A percentile compares a stretch with the other conserved stretches of the same genome.
phyloP scores from a whole-genome alignment of 2,113 vertebrate genomes.

The Charadrius vociferus region DNA sequence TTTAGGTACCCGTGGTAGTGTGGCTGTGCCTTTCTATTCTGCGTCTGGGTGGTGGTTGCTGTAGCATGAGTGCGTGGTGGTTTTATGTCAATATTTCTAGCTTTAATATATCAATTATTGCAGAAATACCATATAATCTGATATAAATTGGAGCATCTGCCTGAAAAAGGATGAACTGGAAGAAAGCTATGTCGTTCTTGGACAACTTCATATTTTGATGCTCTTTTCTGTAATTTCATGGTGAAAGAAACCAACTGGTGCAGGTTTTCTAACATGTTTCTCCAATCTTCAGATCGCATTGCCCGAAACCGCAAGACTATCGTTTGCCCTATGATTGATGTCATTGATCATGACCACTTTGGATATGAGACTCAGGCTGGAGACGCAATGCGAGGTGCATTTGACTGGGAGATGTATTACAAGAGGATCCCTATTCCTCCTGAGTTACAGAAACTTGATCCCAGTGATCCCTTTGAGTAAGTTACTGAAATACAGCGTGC shows the following conservation, averaged over 20 bases:
- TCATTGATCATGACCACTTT: conserved; percentile 96
- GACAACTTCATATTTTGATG: background rate
- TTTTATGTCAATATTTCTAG: background rate
- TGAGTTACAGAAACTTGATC: conserved; percentile 87
- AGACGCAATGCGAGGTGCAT: conserved; percentile 96
- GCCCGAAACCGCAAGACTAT: conserved; percentile 93
- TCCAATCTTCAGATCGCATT: conserved; percentile 86
- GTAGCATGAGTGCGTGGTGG: background rate
- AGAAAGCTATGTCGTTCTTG: background rate
- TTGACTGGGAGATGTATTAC: conserved; percentile 99
- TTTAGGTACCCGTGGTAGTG: background rate
- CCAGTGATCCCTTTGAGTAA: conserved; percentile 96
- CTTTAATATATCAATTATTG: background rate
- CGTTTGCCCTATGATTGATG: conserved; percentile 98
- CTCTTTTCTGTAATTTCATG: background rate
- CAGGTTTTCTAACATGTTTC: conserved; percentile 7
- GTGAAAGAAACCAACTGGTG: background rate
- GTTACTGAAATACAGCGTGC: conserved; percentile 32
- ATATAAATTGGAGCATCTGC: background rate
- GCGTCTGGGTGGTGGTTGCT: background rate
- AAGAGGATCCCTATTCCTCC: conserved; percentile 96
- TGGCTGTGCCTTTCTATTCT: background rate
- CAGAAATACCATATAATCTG: background rate
- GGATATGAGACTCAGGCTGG: conserved; percentile 95
- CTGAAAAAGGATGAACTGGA: rapidly evolving